Percentiles rank a stretch among this genome's conserved stretches.
Evolutionary conservation across 2,888 invertebrate genomes (phyloP).

Genomic region (Tanypteryx hageni): DNA sequence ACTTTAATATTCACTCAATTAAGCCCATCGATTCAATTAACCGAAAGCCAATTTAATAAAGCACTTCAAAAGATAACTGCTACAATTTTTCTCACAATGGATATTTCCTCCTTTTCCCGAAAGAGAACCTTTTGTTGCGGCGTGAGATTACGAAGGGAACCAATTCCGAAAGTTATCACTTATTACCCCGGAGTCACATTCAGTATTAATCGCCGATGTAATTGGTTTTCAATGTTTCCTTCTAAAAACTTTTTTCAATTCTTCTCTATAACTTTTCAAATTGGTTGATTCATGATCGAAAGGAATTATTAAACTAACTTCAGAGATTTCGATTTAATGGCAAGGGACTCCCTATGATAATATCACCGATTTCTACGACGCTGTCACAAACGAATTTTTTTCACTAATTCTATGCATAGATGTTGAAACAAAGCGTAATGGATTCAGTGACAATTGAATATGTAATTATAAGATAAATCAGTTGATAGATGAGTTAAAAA

Average conservation of each 20-base stretch:
- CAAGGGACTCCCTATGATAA: too few species aligned
- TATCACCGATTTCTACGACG: too few species aligned
- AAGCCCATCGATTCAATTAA: conserved; percentile 40
- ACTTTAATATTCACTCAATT: conserved; percentile 48
- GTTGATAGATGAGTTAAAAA: too few species aligned
- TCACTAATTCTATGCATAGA: too few species aligned
- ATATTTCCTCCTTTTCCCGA: not conserved
- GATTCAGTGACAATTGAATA: too few species aligned
- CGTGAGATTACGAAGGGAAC: not conserved
- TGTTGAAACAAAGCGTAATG: too few species aligned
- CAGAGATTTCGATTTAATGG: too few species aligned
- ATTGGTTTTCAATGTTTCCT: not conserved
- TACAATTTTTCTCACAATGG: not conserved
- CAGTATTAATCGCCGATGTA: not conserved
- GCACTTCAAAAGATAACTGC: not conserved
- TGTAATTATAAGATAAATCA: too few species aligned
- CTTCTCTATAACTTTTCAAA: not conserved
- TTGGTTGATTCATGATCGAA: too few species aligned
- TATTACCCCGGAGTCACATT: not conserved
- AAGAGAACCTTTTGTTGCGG: not conserved
- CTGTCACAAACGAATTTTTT: too few species aligned
- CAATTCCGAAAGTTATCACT: not conserved
- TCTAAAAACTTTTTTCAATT: not conserved
- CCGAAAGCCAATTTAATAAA: conserved; percentile 14
- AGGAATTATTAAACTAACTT: too few species aligned